These are phyloP conservation scores for Pomacea maculata DNA, from an alignment of 1,140 invertebrate species.

Conservation along the genomic window DNA sequence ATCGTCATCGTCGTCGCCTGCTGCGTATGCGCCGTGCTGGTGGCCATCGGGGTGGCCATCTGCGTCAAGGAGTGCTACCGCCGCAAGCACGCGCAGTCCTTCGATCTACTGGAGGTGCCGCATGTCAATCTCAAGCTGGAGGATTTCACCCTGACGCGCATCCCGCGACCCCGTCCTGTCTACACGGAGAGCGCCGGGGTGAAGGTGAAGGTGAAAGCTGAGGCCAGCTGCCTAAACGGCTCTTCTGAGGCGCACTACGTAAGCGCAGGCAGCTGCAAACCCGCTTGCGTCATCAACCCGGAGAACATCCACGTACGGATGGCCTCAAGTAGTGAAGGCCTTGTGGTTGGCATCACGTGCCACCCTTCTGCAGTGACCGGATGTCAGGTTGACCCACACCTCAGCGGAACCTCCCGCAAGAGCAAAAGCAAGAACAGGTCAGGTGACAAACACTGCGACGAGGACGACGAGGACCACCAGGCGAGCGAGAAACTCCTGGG, in stretches of 20 bases:
- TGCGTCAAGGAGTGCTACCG: conserved; percentile 38
- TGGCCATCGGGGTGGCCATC: conserved; percentile 33
- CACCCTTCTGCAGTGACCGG: not conserved
- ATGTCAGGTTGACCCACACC: not conserved
- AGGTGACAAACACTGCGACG: not conserved
- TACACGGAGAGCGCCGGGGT: conserved; percentile 25
- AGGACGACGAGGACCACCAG: not conserved
- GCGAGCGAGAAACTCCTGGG: conserved; percentile 16
- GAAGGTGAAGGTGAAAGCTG: not conserved
- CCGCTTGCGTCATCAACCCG: conserved; percentile 5
- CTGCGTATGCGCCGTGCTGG: conserved; percentile 33
- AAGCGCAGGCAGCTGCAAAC: not conserved
- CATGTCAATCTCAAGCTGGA: conserved; percentile 43
- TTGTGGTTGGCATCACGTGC: conserved; percentile 31
- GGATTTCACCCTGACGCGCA: conserved; percentile 42
- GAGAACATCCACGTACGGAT: conserved; percentile 31
- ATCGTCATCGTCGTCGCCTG: conserved; percentile 43
- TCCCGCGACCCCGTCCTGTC: conserved; percentile 36
- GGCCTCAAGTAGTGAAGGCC: conserved; percentile 22
- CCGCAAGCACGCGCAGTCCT: conserved; percentile 37
- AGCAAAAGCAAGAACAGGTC: not conserved
- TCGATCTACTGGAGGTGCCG: conserved; percentile 39
- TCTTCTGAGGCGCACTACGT: too few relatives aligned
- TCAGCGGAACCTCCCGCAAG: not conserved
- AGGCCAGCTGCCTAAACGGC: not conserved